Conservation (phyloP, 2,888 invertebrate species). For the Protophormia terraenovae region DNA sequence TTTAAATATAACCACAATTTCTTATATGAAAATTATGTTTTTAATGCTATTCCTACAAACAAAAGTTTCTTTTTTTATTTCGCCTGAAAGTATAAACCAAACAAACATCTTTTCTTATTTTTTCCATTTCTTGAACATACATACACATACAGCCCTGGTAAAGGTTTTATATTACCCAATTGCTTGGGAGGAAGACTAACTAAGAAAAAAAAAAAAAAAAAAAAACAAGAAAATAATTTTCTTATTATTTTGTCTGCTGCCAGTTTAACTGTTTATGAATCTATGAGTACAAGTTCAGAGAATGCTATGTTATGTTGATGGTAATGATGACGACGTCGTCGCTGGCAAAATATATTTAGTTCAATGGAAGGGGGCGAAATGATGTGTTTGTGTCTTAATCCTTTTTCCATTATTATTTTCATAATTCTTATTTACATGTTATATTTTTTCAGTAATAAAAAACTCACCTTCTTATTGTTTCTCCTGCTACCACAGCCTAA, state of each 20-base stretch:
- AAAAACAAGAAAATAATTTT: slow-evolving; percentile 32
- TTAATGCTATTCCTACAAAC: slow-evolving; percentile 3
- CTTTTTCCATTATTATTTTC: slow-evolving; percentile 82
- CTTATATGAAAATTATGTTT: slow-evolving; percentile 19
- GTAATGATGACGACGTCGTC: slow-evolving; percentile 28
- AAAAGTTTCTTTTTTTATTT: slow-evolving; percentile 22
- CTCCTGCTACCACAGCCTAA: slow-evolving; percentile 8
- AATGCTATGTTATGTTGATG: neutral
- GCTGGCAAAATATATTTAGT: neutral
- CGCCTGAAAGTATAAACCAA: slow-evolving; percentile 7
- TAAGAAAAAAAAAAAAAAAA: neutral
- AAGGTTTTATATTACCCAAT: slow-evolving; percentile 47
- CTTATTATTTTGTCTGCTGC: slow-evolving; percentile 43
- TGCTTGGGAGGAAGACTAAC: neutral
- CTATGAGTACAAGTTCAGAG: neutral
- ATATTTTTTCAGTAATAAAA: slow-evolving; percentile 27
- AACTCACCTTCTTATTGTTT: slow-evolving; percentile 23
- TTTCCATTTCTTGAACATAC: too few species aligned
- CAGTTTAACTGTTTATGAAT: slow-evolving; percentile 42
- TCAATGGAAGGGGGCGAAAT: slow-evolving; percentile 5
- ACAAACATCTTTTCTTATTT: slow-evolving; percentile 15
- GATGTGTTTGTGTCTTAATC: slow-evolving; percentile 78
- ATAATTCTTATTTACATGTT: slow-evolving; percentile 80
- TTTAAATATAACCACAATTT: slow-evolving; percentile 20
- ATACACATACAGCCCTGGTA: slow-evolving; percentile 1